Conservation (phyloP, 2,888 invertebrate species). For the Ormyrus thymus region DNA sequence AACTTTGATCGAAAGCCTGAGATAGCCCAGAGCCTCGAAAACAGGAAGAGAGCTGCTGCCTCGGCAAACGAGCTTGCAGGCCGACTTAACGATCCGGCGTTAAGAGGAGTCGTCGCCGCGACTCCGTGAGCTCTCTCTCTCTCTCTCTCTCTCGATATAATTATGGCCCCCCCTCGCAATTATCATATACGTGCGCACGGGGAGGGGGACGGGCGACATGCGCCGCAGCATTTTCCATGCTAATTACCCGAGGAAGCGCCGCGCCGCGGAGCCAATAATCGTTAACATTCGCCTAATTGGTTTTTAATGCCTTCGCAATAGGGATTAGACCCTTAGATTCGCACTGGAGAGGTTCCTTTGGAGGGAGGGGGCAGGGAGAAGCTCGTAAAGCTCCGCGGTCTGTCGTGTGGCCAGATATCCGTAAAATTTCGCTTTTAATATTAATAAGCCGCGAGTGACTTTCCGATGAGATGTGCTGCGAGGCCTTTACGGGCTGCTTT, state of each 20-base stretch:
- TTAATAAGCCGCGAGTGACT: not conserved
- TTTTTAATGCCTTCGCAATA: constrained; percentile 36
- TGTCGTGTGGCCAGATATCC: too few relatives aligned
- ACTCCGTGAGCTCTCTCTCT: not conserved
- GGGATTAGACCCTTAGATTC: constrained; percentile 18
- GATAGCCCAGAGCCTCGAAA: too few relatives aligned
- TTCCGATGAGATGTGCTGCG: too few relatives aligned
- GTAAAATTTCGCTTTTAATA: not conserved
- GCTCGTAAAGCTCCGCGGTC: too few relatives aligned
- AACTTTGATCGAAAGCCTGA: too few relatives aligned
- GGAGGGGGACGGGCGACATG: not conserved
- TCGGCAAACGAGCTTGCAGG: not conserved
- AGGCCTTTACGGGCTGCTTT: too few relatives aligned
- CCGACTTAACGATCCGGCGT: constrained; percentile 30
- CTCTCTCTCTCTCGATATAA: not conserved
- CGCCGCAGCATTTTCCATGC: constrained; percentile 30
- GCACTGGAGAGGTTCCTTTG: too few relatives aligned
- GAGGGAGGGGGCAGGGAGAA: too few relatives aligned
- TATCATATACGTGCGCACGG: constrained; percentile 3
- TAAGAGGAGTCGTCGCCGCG: constrained; percentile 25
- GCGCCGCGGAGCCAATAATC: constrained; percentile 13
- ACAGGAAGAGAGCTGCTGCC: too few relatives aligned
- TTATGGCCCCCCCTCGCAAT: constrained; percentile 14
- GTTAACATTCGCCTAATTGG: constrained; percentile 43
- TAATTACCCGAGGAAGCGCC: constrained; percentile 20